Conservation (phyloP, 2,797 vertebrate species). For the Spinus pinus region DNA sequence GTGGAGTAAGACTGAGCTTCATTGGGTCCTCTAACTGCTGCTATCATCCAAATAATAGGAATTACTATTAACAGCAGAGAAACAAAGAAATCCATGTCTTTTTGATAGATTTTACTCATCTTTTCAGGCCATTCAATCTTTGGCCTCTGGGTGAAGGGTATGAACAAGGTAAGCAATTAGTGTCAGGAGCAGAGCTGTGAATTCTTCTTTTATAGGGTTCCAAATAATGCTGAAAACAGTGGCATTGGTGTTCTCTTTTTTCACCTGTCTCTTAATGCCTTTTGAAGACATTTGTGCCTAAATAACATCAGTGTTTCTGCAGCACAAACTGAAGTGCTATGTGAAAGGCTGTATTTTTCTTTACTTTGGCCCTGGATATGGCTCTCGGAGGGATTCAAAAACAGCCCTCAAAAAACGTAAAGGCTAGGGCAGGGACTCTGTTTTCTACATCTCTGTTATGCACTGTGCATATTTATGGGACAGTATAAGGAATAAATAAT, state of each 20-base stretch:
- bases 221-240: conserved; percentile 6
- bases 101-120: conserved; percentile 49
- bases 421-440: background rate
- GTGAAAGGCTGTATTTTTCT: background rate
- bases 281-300: conserved; percentile 30
- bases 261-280: conserved; percentile 11
- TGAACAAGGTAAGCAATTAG: conserved; percentile 45
- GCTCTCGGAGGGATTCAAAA: background rate
- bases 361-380: conserved; percentile 10
- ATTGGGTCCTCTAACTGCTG: background rate
- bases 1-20: background rate
- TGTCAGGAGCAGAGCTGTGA: conserved; percentile 30
- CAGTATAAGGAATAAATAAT: conserved; percentile 37
- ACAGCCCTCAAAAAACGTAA: background rate
- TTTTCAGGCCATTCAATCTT: conserved; percentile 53
- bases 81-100: conserved; percentile 27
- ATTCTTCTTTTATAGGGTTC: conserved; percentile 18
- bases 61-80: conserved; percentile 11
- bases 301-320: background rate
- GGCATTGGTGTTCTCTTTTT: background rate
- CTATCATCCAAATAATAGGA: conserved; percentile 19
- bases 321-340: background rate
- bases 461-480: conserved; percentile 17
- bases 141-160: conserved; percentile 45
- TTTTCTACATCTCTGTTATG: background rate